Percentiles rank a stretch among this genome's conserved stretches.
These are phyloP conservation scores for Hoplodrina ambigua DNA, from an alignment of 2,888 invertebrate genomes.

Conservation along the genomic window DNA sequence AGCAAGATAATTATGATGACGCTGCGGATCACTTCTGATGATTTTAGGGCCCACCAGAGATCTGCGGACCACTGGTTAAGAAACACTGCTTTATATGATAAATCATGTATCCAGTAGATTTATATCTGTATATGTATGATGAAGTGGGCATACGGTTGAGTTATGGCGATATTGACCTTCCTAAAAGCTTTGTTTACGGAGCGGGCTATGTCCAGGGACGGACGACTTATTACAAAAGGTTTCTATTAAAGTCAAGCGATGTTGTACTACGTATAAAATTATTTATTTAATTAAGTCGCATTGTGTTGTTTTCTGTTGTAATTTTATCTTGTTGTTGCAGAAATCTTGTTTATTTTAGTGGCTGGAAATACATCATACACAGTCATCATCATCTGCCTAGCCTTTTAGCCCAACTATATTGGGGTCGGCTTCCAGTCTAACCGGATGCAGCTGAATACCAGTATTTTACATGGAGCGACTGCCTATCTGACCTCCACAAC, in stretches of 20 bases:
- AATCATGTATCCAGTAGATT: slow-evolving; percentile 50
- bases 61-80: too few relatives aligned
- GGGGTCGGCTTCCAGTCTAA: too few relatives aligned
- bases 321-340: background rate
- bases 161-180: slow-evolving; percentile 63
- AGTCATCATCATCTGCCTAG: too few relatives aligned
- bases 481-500: too few relatives aligned
- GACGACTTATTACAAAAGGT: slow-evolving; percentile 40
- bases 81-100: slow-evolving; percentile 23
- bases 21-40: too few relatives aligned
- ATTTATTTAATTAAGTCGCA: slow-evolving; percentile 26
- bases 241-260: slow-evolving; percentile 18
- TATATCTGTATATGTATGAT: slow-evolving; percentile 52
- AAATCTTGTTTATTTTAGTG: background rate
- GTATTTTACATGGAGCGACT: too few relatives aligned
- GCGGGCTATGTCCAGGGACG: slow-evolving; percentile 37
- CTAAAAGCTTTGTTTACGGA: slow-evolving; percentile 49
- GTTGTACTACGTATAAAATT: slow-evolving; percentile 15
- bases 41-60: too few relatives aligned
- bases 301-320: background rate
- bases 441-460: too few relatives aligned
- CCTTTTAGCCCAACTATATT: too few relatives aligned
- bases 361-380: background rate
- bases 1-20: too few relatives aligned
- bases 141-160: slow-evolving; percentile 51